Conservation (phyloP, 1,140 invertebrate species). For the Leptopilina boulardi region DNA sequence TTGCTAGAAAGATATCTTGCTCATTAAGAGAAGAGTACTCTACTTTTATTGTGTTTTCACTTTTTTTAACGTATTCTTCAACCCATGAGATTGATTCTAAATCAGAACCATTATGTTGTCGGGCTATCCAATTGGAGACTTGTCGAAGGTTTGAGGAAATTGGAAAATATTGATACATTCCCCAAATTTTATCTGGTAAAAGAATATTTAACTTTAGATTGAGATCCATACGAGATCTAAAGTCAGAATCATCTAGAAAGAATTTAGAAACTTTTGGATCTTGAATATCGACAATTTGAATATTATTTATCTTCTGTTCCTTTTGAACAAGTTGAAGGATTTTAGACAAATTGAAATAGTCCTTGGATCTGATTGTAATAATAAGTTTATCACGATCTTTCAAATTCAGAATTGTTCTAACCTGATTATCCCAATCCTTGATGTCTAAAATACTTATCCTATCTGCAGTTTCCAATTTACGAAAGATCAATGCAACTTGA, state of each 20-base stretch:
- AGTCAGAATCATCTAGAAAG: constrained; percentile 77
- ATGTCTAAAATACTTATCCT: constrained; percentile 57
- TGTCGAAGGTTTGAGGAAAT: constrained; percentile 72
- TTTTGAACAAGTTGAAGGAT: constrained; percentile 82
- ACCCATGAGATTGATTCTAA: constrained; percentile 89
- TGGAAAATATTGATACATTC: constrained; percentile 82
- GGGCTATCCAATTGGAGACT: constrained; percentile 83
- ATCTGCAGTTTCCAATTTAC: constrained; percentile 48
- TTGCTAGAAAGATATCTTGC: constrained; percentile 83
- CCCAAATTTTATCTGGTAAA: constrained; percentile 81
- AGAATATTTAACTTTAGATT: constrained; percentile 87
- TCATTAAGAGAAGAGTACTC: constrained; percentile 83
- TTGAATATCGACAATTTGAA: constrained; percentile 78
- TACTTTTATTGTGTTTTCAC: constrained; percentile 60
- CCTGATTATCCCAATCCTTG: constrained; percentile 66
- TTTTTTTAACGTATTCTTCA: constrained; percentile 74
- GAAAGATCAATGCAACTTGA: constrained; percentile 58
- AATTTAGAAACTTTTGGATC: constrained; percentile 79
- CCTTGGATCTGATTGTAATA: constrained; percentile 74
- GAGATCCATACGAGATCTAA: constrained; percentile 78
- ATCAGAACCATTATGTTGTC: constrained; percentile 86
- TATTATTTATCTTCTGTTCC: constrained; percentile 79
- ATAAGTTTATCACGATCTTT: constrained; percentile 66
- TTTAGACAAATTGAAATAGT: constrained; percentile 82
- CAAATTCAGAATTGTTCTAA: constrained; percentile 66